Base-by-base conservation (phyloP, 2,888 invertebrate species). In the Chrysina gloriosa region DNA sequence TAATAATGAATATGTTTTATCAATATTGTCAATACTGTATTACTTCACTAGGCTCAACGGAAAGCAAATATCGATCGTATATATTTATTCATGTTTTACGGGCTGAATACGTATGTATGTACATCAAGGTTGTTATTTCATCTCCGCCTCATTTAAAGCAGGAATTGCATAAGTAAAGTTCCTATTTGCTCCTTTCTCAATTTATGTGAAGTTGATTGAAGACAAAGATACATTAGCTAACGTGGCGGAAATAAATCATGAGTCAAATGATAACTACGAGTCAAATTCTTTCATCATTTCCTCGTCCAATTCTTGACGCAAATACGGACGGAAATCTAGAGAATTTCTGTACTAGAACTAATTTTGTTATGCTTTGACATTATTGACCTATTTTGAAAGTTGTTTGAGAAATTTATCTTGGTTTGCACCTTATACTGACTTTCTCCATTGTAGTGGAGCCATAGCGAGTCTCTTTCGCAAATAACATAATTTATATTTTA, bases 371-470 rank as follows among this genome's bases (percentile, higher is more conserved):
- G 7, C 16, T 21, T 45, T 7, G 45, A 16, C 45, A 21, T 21
- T 45, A 45, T 16, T 45, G 45, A 45, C 45, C 45, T 19, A 45
- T 45, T 45, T 45, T 9, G n/a, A 45, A 45, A 45, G 45, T 45
- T 45, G 21, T 45, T 45, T 45, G n/a, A 45, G 45, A 21, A 21
- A 45, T 45, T 19, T 21, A 2, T 14, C 14, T 14, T 6, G 16
- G 19, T 45, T 16, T 9, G 21, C 9, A 6, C 9, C n/a, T n/a
- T n/a, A n/a, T n/a, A n/a, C n/a, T n/a, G n/a, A n/a, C n/a, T n/a
- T n/a, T n/a, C n/a, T n/a, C n/a, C n/a, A n/a, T n/a, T n/a, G n/a
- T n/a, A n/a, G n/a, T n/a, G n/a, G n/a, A n/a, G n/a, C n/a, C n/a
- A n/a, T n/a, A n/a, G n/a, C n/a, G n/a, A n/a, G n/a, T n/a, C n/a